These are phyloP conservation scores for Lycodopsis pacificus DNA, from an alignment of 2,797 vertebrate genomes.

Conservation along the genomic window DNA sequence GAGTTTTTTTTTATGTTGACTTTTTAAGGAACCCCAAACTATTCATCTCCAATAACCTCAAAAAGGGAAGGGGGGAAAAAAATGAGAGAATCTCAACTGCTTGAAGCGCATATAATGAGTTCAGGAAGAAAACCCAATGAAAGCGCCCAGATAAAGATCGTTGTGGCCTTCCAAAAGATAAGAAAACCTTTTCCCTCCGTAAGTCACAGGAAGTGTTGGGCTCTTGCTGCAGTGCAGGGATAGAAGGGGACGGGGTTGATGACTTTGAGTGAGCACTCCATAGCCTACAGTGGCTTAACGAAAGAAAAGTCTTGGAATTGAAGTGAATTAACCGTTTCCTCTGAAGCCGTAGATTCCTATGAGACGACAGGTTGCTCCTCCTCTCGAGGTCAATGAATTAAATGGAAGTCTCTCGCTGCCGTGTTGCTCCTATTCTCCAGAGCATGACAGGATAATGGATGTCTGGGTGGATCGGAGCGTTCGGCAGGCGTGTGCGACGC, in stretches of 20 bases:
- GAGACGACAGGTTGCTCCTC: slow-evolving; percentile 4
- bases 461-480: slow-evolving; percentile 34
- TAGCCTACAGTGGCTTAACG: slow-evolving; percentile 27
- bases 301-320: slow-evolving; percentile 48
- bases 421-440: slow-evolving; percentile 40
- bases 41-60: slow-evolving; percentile 51
- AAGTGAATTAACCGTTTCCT: slow-evolving; percentile 52
- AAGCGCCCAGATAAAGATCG: slow-evolving; percentile 63
- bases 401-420: slow-evolving; percentile 32
- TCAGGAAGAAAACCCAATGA: slow-evolving; percentile 58
- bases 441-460: slow-evolving; percentile 61
- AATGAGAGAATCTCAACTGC: slow-evolving; percentile 32
- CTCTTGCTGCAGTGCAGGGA: slow-evolving; percentile 36
- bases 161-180: slow-evolving; percentile 62
- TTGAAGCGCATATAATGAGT: slow-evolving; percentile 48
- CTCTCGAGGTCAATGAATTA: slow-evolving; percentile 39
- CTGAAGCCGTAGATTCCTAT: neutral
- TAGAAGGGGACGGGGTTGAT: slow-evolving; percentile 24
- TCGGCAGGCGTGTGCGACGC: slow-evolving; percentile 20
- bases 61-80: neutral
- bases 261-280: slow-evolving; percentile 51
- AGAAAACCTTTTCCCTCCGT: slow-evolving; percentile 54
- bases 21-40: slow-evolving; percentile 38
- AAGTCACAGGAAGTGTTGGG: slow-evolving; percentile 43
- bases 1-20: slow-evolving; percentile 27